Evolutionary conservation across 2,113 vertebrate species (phyloP), one percentile per base, ranked within the genome.

Genomic region (Bubo bubo): DNA sequence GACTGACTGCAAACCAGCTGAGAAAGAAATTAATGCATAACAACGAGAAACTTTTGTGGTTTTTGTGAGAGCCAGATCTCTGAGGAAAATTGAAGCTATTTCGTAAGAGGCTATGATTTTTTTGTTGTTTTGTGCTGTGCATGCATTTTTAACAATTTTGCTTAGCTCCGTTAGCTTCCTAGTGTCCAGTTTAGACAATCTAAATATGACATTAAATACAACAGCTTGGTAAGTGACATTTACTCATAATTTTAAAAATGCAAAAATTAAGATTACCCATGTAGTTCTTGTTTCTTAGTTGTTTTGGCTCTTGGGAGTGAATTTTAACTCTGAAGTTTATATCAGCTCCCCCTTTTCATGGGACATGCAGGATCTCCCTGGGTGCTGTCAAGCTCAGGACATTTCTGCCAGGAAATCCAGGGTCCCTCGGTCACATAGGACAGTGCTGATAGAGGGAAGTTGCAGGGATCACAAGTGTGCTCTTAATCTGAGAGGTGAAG

Each of bases 361-460:
- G 34, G 59, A 47, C 30, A 32, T 8, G 10, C 32, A 32, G 35
- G 21, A 27, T 59, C 23, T 45, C 32, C 11, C 39, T 27, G 22
- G 11, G 12, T 55, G 49, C 39, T 55, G 41, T 75, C 28, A 56
- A 64, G 24, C 26, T 70, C n/a, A 28, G 14, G 24, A 41, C 19
- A 56, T n/a, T 85, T 60, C 35, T 80, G 49, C 39, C 53, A 71
- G 45, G 14, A 81, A 24, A n/a, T 85, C 22, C 43, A 23, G 24
- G 9, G 22, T 45, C 37, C 21, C 32, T 60, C 1, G 1, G n/a
- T 45, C 53, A 55, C 28, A 24, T 0, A 28, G 14, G 62, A 68
- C 16, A 64, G 49, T 35, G 27, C 28, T 85, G 53, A 60, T 47
- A 20, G 35, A 81, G 20, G 13, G 22, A 79, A 39, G 14, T 5